Evolutionary conservation across 2,888 invertebrate genomes (phyloP).

Genomic region (Aethes cnicana): DNA sequence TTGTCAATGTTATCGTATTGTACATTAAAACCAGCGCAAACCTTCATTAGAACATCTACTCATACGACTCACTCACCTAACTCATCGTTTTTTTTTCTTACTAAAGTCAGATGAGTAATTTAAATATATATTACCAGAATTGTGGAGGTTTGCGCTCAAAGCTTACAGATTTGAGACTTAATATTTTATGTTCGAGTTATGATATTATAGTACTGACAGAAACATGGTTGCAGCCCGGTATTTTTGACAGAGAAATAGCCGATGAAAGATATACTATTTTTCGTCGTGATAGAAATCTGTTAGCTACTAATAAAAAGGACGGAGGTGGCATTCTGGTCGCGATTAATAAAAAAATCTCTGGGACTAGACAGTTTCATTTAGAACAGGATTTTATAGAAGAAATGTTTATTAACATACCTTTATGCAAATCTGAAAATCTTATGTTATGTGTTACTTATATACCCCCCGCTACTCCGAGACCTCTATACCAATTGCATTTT

Average conservation of each 20-base stretch:
- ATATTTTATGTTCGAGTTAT: background rate
- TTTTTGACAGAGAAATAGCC: background rate
- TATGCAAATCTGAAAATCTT: background rate
- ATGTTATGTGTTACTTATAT: background rate
- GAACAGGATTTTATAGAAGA: background rate
- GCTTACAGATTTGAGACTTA: background rate
- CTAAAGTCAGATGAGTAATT: background rate
- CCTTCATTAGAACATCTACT: no score
- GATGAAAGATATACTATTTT: background rate
- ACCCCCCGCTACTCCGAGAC: background rate
- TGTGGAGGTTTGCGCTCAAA: background rate
- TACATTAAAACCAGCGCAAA: no score
- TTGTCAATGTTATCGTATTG: no score
- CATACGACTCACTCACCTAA: background rate
- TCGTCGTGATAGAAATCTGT: background rate
- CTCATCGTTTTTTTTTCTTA: background rate
- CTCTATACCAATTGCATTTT: background rate
- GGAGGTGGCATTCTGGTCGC: background rate
- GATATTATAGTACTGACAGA: constrained; percentile 1
- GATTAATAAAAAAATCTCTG: background rate
- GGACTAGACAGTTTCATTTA: background rate
- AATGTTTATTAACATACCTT: background rate
- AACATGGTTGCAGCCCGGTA: background rate
- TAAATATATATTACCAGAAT: constrained; percentile 3
- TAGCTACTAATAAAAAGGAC: background rate